Evolutionary conservation across 1,140 invertebrate species (phyloP).

Genomic region (Aphaenogaster ashmeadi): DNA sequence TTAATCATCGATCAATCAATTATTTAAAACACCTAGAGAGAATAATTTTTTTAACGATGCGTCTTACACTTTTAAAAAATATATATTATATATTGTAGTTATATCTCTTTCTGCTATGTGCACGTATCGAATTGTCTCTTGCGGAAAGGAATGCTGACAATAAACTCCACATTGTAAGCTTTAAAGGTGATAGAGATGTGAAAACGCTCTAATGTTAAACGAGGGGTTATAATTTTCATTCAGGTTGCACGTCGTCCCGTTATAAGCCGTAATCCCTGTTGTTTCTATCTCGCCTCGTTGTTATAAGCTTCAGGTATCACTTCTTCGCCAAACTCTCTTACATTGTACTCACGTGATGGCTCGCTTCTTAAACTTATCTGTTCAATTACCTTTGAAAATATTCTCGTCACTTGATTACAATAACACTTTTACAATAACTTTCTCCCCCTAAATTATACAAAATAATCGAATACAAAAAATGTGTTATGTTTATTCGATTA

Average conservation of each 20-base stretch:
- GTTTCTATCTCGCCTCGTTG: constrained; percentile 19
- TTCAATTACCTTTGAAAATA: constrained; percentile 28
- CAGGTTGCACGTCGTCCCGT: constrained; percentile 68
- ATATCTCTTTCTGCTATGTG: background rate
- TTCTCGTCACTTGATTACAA: too few species aligned
- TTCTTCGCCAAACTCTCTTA: constrained; percentile 23
- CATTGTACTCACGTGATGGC: background rate
- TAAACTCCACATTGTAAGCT: background rate
- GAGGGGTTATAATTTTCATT: constrained; percentile 83
- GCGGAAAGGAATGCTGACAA: background rate
- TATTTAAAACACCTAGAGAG: background rate
- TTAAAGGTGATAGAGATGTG: constrained; percentile 19
- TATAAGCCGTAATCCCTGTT: constrained; percentile 74
- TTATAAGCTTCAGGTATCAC: background rate
- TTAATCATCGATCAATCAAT: background rate
- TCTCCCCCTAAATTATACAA: background rate
- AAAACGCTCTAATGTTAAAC: constrained; percentile 71
- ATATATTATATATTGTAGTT: background rate
- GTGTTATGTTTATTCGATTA: background rate
- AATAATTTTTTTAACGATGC: too few species aligned
- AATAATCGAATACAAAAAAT: background rate
- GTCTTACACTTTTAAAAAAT: background rate
- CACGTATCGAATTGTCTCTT: constrained; percentile 27
- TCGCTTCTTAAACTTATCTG: constrained; percentile 28
- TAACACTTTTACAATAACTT: too few species aligned